Evolutionary conservation across 2,797 vertebrate genomes (phyloP).

Genomic region (Nasua narica): DNA sequence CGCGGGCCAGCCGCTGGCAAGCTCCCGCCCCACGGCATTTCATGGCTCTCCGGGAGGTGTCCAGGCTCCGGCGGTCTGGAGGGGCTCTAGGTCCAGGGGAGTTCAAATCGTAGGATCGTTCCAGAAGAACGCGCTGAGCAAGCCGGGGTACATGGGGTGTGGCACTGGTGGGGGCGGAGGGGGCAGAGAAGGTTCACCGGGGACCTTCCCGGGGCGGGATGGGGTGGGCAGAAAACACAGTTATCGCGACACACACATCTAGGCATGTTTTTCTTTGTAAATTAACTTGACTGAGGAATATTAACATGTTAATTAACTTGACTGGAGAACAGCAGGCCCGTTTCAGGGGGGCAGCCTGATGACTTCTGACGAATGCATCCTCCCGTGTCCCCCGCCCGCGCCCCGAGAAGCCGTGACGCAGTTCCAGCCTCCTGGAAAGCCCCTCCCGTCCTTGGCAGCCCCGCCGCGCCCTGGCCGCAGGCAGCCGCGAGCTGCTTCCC

Average conservation of each 20-base stretch:
- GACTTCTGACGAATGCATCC: accelerated
- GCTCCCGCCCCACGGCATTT: accelerated
- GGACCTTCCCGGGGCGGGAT: too few relatives aligned
- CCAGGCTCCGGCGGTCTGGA: too few relatives aligned
- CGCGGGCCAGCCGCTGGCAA: background rate
- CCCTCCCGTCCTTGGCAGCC: background rate
- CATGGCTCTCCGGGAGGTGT: background rate
- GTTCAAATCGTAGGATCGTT: background rate
- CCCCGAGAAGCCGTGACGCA: background rate
- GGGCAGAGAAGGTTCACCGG: background rate
- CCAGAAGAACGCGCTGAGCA: background rate
- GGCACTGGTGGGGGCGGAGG: accelerated
- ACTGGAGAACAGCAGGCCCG: accelerated
- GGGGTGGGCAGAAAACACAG: background rate
- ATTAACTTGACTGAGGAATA: too few relatives aligned
- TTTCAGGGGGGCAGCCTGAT: accelerated
- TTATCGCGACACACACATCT: background rate
- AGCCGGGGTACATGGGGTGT: background rate
- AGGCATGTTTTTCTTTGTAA: background rate
- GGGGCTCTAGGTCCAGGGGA: background rate
- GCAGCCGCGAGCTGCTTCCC: background rate
- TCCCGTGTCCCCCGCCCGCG: background rate
- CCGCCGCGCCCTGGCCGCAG: background rate
- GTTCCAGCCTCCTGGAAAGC: background rate
- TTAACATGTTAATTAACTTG: too few relatives aligned